Conservation (phyloP, 2,113 vertebrate species). For the Candoia aspera region DNA sequence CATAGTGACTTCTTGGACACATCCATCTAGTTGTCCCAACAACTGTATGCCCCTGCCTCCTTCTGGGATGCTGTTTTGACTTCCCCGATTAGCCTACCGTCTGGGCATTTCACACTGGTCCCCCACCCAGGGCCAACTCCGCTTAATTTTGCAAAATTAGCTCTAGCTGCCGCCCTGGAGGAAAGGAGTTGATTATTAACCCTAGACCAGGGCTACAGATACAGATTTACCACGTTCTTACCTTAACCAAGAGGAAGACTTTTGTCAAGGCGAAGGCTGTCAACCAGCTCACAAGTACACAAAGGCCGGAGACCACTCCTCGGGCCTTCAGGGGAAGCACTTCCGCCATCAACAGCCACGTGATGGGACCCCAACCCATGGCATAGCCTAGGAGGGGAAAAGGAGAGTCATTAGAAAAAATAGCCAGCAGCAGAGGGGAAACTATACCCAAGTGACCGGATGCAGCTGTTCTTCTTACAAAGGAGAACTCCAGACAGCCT, state of each 20-base stretch:
- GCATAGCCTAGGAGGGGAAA: conserved; percentile 82
- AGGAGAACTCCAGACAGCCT: too few relatives aligned
- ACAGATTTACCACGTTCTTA: conserved; percentile 49
- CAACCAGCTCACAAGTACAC: conserved; percentile 90
- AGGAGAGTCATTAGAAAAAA: rapidly evolving
- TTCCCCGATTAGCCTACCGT: neutral
- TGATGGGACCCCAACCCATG: conserved; percentile 97
- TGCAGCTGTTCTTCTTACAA: too few relatives aligned
- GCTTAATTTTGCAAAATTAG: neutral
- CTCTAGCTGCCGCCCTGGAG: neutral
- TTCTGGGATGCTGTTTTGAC: neutral
- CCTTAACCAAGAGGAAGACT: conserved; percentile 81
- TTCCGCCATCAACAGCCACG: conserved; percentile 96
- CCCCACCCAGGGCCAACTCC: neutral
- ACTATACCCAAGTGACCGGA: too few relatives aligned
- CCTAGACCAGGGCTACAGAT: neutral
- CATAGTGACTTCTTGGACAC: too few relatives aligned
- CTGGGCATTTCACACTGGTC: neutral
- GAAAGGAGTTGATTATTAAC: neutral
- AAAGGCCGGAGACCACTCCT: conserved; percentile 87
- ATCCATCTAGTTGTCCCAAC: too few relatives aligned
- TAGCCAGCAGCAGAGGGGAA: neutral
- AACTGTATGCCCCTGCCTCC: too few relatives aligned
- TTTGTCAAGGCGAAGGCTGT: conserved; percentile 88
- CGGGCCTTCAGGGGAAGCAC: conserved; percentile 88